A percentile compares a stretch with the other conserved stretches of the same genome.
These are phyloP conservation scores for Patella pellucida DNA, from an alignment of 2,888 invertebrate species.

Conservation along the genomic window DNA sequence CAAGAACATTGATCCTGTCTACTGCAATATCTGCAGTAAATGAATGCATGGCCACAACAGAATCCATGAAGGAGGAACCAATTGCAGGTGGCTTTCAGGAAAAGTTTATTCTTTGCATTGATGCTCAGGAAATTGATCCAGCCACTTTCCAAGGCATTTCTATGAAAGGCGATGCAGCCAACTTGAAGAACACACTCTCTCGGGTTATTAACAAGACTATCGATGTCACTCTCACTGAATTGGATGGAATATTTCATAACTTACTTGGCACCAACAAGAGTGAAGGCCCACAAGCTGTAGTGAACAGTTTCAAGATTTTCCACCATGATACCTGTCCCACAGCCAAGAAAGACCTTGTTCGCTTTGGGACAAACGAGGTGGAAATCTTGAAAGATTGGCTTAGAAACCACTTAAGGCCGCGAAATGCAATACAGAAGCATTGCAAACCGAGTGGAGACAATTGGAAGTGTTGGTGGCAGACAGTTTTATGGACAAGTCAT, in stretches of 20 bases:
- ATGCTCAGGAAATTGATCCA: no score
- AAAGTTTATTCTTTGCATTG: no score
- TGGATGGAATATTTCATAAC: not conserved
- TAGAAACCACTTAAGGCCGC: not conserved
- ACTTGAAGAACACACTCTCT: no score
- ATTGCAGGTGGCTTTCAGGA: no score
- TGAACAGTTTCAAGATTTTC: slow-evolving; percentile 3
- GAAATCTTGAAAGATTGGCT: not conserved
- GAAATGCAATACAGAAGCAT: not conserved
- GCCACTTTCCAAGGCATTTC: no score
- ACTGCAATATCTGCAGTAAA: no score
- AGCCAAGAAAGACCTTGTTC: not conserved
- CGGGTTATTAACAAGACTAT: no score
- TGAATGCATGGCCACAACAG: no score
- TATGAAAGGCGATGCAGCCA: no score
- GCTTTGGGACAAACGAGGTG: not conserved
- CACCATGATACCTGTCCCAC: slow-evolving; percentile 6
- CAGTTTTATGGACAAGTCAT: not conserved
- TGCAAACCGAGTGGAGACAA: slow-evolving; percentile 11
- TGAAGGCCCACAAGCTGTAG: not conserved
- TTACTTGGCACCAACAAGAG: not conserved
- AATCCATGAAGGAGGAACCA: no score
- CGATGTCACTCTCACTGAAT: no score
- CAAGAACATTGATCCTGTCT: no score
- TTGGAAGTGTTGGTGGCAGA: slow-evolving; percentile 1